Base-by-base conservation (phyloP, 2,888 invertebrate species). In the Tenthredo distinguenda region DNA sequence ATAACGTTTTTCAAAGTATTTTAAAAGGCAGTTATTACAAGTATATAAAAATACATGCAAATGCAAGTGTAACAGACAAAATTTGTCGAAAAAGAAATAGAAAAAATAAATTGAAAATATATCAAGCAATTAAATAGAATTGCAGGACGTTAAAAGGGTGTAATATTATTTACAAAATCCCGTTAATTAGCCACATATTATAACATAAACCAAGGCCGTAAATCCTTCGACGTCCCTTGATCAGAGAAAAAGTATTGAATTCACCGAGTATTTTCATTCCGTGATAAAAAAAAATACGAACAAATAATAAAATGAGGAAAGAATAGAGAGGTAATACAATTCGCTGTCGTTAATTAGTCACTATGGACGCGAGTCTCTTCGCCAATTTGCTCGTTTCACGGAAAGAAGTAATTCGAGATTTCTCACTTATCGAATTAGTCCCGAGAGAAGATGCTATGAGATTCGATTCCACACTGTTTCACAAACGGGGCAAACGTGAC, bases 381-480 rank as follows among this genome's bases (percentile, higher is more conserved):
- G 2, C n/a, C 18, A 72, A 72, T 40, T 37, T 72, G 21, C n/a
- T 7, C 43, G 21, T 43, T 40, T 72, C 40, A 7, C 37, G 43
- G 2, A 2, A 74, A 43, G 9, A 43, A 74, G 43, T 21, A 74
- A 74, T 43, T 4, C 21, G 72, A 43, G 43, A 74, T 43, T 40
- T 21, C 5, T 43, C 12, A 74, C 12, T 43, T n/a, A n/a, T 74
- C 43, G 10, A 31, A 31, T 26, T n/a, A 74, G 10, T 74, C 2
- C 72, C 43, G 72, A 74, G 43, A 74, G 21, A 74, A 74, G 21
- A 74, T 43, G 72, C 4, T 43, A 43, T 9, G 43, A 74, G 21
- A 74, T 74, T 2, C 31, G 72, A 74, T 74, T 43, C 72, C 21
- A 21, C 10, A 21, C 40, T 74, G 72, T 74, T 74, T 74, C 72